These are phyloP conservation scores for Lithophane leautieri DNA, from an alignment of 2,888 invertebrate genomes.

Conservation along the genomic window DNA sequence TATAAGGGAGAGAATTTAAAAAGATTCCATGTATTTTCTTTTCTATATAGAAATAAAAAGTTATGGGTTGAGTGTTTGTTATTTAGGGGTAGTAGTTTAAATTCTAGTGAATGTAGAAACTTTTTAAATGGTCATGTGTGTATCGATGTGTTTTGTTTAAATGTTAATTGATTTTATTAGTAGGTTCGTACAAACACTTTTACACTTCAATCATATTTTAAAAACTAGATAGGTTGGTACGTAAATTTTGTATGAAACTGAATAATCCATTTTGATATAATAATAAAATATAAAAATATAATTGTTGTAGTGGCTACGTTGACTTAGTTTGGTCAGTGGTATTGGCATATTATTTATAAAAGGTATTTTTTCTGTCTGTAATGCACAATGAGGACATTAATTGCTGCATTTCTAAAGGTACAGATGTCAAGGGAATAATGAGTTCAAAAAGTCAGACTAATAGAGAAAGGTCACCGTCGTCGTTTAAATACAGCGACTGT, in stretches of 20 bases:
- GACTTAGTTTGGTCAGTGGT: too few relatives aligned
- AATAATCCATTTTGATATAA: too few relatives aligned
- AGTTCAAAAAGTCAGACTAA: slow-evolving; percentile 63
- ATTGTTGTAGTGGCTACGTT: too few relatives aligned
- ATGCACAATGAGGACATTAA: slow-evolving; percentile 9
- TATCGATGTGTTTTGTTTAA: slow-evolving; percentile 53
- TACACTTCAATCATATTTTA: too few relatives aligned
- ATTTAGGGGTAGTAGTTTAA: slow-evolving; percentile 48
- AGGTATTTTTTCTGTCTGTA: neutral
- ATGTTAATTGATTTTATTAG: too few relatives aligned
- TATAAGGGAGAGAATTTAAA: slow-evolving; percentile 88
- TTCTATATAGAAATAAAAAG: slow-evolving; percentile 72
- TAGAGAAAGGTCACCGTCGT: slow-evolving; percentile 81
- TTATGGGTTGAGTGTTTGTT: slow-evolving; percentile 57
- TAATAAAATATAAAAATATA: too few relatives aligned
- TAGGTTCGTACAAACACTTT: too few relatives aligned
- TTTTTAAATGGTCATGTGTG: slow-evolving; percentile 62
- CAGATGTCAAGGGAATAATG: slow-evolving; percentile 46
- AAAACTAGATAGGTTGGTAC: too few relatives aligned
- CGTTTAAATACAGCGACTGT: slow-evolving; percentile 80
- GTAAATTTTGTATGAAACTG: too few relatives aligned
- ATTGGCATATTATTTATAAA: neutral
- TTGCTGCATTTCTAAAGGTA: slow-evolving; percentile 19
- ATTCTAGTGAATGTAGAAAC: slow-evolving; percentile 64
- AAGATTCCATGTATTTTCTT: slow-evolving; percentile 84